A percentile compares a stretch with the other conserved stretches of the same genome.
phyloP scores from a whole-genome alignment of 2,113 vertebrate species.

The Oncorhynchus tshawytscha region DNA sequence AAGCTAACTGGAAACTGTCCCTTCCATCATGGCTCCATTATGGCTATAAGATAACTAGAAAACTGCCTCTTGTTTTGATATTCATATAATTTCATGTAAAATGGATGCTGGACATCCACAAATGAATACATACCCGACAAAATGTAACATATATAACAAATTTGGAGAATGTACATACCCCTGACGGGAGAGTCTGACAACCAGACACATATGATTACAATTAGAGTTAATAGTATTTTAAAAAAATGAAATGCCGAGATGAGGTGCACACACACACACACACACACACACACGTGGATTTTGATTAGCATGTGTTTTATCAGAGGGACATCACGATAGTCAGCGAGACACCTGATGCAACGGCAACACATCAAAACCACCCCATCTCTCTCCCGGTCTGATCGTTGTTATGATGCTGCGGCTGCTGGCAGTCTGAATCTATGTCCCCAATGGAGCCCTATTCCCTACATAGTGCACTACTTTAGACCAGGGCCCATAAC shows the following conservation, averaged over 20 bases:
- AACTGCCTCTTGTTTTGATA: too few relatives aligned
- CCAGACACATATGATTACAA: not conserved
- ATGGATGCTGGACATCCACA: too few relatives aligned
- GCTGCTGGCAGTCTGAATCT: conserved; percentile 41
- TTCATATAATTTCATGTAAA: too few relatives aligned
- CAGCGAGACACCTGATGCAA: conserved; percentile 39
- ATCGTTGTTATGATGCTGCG: conserved; percentile 47
- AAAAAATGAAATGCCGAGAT: too few relatives aligned
- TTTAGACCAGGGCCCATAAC: too few relatives aligned
- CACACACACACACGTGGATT: conserved; percentile 3
- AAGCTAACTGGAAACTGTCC: conserved; percentile 32
- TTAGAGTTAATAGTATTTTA: not conserved
- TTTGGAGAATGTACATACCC: too few relatives aligned
- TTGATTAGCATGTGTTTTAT: conserved; percentile 51
- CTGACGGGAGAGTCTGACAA: too few relatives aligned
- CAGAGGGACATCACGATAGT: conserved; percentile 30
- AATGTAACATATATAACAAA: too few relatives aligned
- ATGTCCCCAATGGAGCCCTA: too few relatives aligned
- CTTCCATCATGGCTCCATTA: conserved; percentile 40
- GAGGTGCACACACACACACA: too few relatives aligned
- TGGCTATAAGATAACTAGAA: not conserved
- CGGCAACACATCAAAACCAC: conserved; percentile 48
- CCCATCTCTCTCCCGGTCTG: not conserved
- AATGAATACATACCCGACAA: too few relatives aligned
- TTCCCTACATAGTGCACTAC: too few relatives aligned